A percentile compares a stretch with the other conserved stretches of the same genome.
These are phyloP conservation scores for Petrocephalus microphthalmus DNA, from an alignment of 2,113 vertebrate genomes.

Conservation along the genomic window DNA sequence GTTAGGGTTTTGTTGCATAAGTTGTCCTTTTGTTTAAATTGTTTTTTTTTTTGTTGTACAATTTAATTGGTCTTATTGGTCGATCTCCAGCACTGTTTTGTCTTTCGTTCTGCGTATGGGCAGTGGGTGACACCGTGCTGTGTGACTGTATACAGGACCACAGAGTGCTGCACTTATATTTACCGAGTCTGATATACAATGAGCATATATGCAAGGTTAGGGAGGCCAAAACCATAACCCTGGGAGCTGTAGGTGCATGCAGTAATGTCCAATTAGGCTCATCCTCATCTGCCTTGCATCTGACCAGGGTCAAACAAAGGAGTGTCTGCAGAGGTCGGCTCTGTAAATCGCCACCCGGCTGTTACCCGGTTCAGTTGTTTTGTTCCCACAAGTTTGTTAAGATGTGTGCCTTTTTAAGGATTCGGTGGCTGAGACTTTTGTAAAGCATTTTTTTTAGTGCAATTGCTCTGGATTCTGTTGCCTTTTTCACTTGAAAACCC, in stretches of 20 bases:
- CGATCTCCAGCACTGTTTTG: background rate
- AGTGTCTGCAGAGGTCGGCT: background rate
- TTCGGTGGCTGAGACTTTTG: conserved; percentile 27
- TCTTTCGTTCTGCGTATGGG: background rate
- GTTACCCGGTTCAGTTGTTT: background rate
- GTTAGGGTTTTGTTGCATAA: background rate
- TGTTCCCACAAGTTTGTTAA: conserved; percentile 22
- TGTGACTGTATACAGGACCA: conserved; percentile 11
- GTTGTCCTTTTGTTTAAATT: background rate
- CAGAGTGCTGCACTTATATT: conserved; percentile 13
- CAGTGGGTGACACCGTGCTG: background rate
- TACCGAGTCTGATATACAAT: background rate
- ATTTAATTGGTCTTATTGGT: conserved; percentile 5
- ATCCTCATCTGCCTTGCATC: background rate
- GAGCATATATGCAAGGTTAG: background rate
- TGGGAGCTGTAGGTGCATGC: background rate
- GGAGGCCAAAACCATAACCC: background rate
- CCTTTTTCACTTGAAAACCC: conserved; percentile 31
- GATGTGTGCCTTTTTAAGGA: conserved; percentile 50
- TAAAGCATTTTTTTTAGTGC: conserved; percentile 15
- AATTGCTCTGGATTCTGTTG: conserved; percentile 12
- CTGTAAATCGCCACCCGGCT: background rate
- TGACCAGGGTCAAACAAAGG: conserved; percentile 1
- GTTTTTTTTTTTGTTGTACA: conserved; percentile 1
- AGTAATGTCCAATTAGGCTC: background rate